Conservation (phyloP, 1,140 invertebrate species). For the Brachystomella parvula region DNA sequence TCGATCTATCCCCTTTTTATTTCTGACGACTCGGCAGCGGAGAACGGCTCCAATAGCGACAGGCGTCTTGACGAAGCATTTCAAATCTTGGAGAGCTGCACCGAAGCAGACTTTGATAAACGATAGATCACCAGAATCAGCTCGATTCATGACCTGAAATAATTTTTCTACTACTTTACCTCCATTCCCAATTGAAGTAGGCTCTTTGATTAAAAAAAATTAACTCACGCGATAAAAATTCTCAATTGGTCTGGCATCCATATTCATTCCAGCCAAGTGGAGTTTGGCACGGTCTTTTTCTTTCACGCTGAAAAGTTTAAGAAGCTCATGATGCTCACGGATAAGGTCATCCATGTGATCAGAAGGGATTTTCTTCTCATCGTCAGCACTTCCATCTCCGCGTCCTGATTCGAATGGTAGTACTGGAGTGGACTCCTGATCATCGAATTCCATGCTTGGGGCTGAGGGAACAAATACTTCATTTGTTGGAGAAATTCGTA, state of each 20-base stretch:
- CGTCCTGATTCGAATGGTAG: background rate
- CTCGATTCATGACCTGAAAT: background rate
- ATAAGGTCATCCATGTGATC: background rate
- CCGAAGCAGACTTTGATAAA: background rate
- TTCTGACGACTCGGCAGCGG: constrained; percentile 91
- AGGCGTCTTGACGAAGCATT: constrained; percentile 82
- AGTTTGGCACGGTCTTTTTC: background rate
- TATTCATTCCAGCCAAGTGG: background rate
- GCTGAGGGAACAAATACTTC: too few species aligned
- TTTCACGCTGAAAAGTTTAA: background rate
- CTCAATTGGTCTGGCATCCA: background rate
- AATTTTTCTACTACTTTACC: background rate
- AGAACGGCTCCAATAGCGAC: constrained; percentile 82
- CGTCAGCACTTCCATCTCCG: background rate
- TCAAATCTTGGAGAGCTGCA: constrained; percentile 68
- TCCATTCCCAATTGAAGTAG: background rate
- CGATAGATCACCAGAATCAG: background rate
- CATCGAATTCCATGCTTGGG: too few species aligned
- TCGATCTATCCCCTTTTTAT: constrained; percentile 93
- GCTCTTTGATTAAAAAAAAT: too few species aligned
- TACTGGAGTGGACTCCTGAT: background rate
- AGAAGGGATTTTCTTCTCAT: background rate
- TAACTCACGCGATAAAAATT: background rate
- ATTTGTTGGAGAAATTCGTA: too few species aligned
- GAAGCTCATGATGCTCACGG: background rate